Conservation (phyloP, 2,888 invertebrate genomes). For the Polylopha cassiicola region DNA sequence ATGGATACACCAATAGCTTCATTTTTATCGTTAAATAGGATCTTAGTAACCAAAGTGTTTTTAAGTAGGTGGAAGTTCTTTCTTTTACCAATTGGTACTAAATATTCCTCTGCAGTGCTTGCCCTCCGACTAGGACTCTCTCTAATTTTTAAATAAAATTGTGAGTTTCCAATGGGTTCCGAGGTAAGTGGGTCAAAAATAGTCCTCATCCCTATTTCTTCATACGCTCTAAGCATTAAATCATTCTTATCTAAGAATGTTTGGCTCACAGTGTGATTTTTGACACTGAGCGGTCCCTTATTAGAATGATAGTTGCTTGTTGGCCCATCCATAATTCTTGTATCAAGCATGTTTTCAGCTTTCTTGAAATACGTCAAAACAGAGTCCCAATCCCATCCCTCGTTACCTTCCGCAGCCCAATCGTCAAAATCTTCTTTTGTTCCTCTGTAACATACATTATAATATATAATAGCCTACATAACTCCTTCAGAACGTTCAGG, state of each 20-base stretch:
- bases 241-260: constrained; percentile 37
- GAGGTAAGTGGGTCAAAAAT: constrained; percentile 1
- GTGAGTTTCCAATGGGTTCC: constrained; percentile 1
- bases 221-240: constrained; percentile 3
- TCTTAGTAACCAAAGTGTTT: constrained; percentile 10
- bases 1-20: constrained; percentile 12
- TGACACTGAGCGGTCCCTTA: constrained; percentile 38
- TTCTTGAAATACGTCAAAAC: constrained; percentile 46
- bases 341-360: constrained; percentile 35
- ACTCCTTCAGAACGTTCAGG: neutral
- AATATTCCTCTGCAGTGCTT: constrained; percentile 9
- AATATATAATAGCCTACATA: neutral
- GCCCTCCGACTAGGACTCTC: neutral
- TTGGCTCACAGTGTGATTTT: constrained; percentile 43
- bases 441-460: constrained; percentile 5
- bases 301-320: constrained; percentile 42
- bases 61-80: constrained; percentile 13
- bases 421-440: constrained; percentile 50
- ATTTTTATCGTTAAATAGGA: constrained; percentile 4
- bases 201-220: constrained; percentile 7
- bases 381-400: constrained; percentile 47
- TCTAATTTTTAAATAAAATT: neutral
- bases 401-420: constrained; percentile 82
- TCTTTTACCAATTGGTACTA: neutral
- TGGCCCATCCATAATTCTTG: constrained; percentile 30